Conservation (phyloP, 2,113 vertebrate species). For the Mirza zaza region DNA sequence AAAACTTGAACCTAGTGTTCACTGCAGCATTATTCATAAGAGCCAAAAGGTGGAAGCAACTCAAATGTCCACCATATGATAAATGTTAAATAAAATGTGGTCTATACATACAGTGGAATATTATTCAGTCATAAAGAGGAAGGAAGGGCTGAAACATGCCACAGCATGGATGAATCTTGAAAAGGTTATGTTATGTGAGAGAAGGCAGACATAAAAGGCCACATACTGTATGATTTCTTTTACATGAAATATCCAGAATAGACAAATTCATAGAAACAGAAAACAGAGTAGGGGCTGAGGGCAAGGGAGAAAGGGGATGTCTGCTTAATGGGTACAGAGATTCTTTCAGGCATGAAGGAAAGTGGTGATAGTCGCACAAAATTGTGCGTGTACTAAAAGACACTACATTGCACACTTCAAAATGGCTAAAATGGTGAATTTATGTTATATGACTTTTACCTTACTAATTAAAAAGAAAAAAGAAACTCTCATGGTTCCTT, state of each 20-base stretch:
- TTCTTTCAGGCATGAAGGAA: background rate
- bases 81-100: background rate
- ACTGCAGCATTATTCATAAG: background rate
- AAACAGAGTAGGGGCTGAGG: background rate
- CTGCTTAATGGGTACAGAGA: background rate
- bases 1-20: background rate
- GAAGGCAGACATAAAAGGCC: background rate
- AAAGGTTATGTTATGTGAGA: background rate
- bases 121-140: background rate
- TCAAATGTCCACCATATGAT: background rate
- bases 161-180: background rate
- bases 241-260: background rate
- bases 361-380: rapidly evolving
- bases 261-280: background rate
- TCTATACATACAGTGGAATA: background rate
- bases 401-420: background rate
- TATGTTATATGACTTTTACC: background rate
- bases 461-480: background rate
- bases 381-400: background rate
- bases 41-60: background rate
- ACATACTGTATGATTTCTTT: background rate
- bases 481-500: background rate
- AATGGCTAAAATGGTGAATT: background rate
- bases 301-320: rapidly evolving
- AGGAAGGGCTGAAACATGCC: too few species aligned